A percentile compares a stretch with the other conserved stretches of the same genome.
Evolutionary conservation across 2,797 vertebrate genomes (phyloP).

Genomic region (Acropternis orthonyx): DNA sequence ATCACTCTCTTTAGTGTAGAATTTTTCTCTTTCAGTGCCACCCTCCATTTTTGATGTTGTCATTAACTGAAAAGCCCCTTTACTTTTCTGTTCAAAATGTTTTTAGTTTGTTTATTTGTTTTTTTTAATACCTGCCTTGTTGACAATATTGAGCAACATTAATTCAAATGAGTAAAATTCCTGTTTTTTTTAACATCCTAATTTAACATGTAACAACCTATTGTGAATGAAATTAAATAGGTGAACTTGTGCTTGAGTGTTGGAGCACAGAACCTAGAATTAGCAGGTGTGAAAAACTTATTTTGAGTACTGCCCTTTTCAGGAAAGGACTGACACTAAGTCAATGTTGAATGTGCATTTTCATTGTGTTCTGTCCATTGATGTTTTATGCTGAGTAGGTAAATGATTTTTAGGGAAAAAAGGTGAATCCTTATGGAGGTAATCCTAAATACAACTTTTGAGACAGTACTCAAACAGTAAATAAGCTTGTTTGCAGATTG

Average conservation of each 20-base stretch:
- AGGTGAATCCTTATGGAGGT: not conserved
- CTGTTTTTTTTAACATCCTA: not conserved
- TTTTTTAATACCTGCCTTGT: not conserved
- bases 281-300: not conserved
- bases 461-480: not conserved
- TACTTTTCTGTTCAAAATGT: constrained; percentile 41
- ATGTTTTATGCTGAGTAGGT: not conserved
- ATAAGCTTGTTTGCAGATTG: not conserved
- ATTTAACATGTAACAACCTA: not conserved
- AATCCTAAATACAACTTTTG: not conserved
- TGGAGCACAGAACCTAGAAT: not conserved
- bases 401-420: not conserved
- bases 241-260: not conserved
- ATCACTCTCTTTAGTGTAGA: constrained; percentile 41
- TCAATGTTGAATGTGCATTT: not conserved
- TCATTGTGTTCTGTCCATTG: not conserved
- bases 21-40: not conserved
- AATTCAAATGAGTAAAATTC: constrained; percentile 1
- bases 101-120: not conserved
- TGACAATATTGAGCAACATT: not conserved
- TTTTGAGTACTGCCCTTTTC: not conserved
- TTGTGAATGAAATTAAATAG: not conserved
- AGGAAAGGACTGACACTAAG: not conserved
- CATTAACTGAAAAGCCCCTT: constrained; percentile 7
- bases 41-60: not conserved